phyloP scores from a whole-genome alignment of 2,113 vertebrate species.

The Neofelis nebulosa region DNA sequence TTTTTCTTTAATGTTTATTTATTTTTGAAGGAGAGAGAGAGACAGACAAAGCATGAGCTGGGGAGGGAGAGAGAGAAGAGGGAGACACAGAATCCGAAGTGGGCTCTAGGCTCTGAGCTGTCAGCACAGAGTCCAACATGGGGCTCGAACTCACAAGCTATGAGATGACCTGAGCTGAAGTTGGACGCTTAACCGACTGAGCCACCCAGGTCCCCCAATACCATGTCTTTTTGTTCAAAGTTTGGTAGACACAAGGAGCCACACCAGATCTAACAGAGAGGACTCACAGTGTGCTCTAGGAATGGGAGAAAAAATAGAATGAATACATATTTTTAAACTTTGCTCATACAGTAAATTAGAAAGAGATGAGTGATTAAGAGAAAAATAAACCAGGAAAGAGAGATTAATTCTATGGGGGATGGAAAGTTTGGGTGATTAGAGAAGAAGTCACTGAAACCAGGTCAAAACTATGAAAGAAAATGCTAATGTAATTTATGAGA shows the following conservation, averaged over 20 bases:
- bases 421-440: background rate
- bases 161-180: no score
- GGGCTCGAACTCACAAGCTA: no score
- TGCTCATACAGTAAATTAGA: background rate
- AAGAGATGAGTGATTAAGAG: background rate
- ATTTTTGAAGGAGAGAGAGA: no score
- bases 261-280: background rate
- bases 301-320: background rate
- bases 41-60: no score
- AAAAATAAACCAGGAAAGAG: background rate
- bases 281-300: background rate
- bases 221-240: background rate
- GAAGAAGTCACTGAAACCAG: background rate
- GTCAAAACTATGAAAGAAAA: slow-evolving; percentile 35
- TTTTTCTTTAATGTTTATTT: background rate
- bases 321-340: background rate
- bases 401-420: background rate
- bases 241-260: background rate
- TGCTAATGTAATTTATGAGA: background rate
- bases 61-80: no score
- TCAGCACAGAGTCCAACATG: no score
- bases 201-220: background rate
- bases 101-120: no score
- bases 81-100: no score
- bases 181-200: no score